These are phyloP conservation scores for Takifugu flavidus DNA, from an alignment of 2,113 vertebrate species.

Conservation along the genomic window DNA sequence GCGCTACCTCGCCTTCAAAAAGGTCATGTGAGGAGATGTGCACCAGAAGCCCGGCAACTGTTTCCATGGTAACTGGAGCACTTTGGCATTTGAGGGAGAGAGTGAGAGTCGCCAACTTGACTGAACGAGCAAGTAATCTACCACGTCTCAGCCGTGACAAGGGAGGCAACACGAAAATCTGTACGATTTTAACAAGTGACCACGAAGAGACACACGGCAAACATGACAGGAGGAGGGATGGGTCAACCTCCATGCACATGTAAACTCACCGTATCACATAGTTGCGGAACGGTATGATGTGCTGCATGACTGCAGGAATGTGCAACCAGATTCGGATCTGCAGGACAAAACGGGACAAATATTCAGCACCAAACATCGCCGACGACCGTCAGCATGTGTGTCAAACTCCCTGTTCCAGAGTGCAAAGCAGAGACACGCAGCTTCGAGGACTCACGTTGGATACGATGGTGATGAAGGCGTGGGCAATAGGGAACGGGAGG, in stretches of 20 bases:
- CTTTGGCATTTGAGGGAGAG: conserved; percentile 45
- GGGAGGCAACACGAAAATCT: not conserved
- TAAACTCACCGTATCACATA: conserved; percentile 91
- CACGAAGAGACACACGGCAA: not conserved
- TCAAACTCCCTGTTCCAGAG: too few species aligned
- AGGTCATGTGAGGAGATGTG: conserved; percentile 68
- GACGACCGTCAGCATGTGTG: too few species aligned
- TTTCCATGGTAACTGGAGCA: conserved; percentile 70
- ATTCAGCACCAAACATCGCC: not conserved
- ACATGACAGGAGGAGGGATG: too few species aligned
- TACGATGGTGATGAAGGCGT: conserved; percentile 98
- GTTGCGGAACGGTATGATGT: conserved; percentile 98
- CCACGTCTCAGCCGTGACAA: not conserved
- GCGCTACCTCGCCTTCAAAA: conserved; percentile 38
- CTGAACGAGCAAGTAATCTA: not conserved
- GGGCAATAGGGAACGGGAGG: conserved; percentile 94
- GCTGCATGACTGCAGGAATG: conserved; percentile 99
- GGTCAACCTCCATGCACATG: too few species aligned
- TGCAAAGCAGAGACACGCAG: too few species aligned
- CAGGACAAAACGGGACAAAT: conserved; percentile 14
- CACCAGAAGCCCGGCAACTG: conserved; percentile 47
- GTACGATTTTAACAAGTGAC: too few species aligned
- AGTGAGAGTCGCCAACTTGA: not conserved
- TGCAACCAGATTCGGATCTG: conserved; percentile 99
- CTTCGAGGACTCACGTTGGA: conserved; percentile 85